Percentiles rank a stretch among this genome's conserved stretches.
Evolutionary conservation across 2,888 invertebrate species (phyloP).

Genomic region (Platycnemis pennipes): DNA sequence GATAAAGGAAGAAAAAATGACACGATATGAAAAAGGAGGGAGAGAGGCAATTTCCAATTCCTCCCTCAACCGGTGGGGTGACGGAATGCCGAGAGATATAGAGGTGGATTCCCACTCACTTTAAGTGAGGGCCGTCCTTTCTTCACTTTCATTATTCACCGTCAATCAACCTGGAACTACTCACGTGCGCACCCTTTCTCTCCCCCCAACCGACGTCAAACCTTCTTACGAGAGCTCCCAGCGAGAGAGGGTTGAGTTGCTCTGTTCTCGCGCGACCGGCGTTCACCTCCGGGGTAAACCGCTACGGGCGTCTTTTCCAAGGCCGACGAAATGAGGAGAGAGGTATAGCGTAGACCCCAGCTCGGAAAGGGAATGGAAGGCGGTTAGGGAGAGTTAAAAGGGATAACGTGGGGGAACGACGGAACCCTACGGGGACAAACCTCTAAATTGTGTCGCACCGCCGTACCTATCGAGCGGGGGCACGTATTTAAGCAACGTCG

Average conservation of each 20-base stretch:
- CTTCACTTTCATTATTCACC: conserved; percentile 50
- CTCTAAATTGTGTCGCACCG: not conserved
- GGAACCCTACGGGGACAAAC: not conserved
- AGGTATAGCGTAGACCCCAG: too few species aligned
- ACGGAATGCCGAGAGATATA: not conserved
- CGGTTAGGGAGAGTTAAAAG: not conserved
- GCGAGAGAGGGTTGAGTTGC: not conserved
- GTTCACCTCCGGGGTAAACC: not conserved
- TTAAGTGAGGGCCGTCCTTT: not conserved
- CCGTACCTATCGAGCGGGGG: not conserved
- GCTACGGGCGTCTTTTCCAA: not conserved
- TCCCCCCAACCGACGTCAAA: not conserved
- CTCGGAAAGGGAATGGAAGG: not conserved
- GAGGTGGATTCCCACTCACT: not conserved
- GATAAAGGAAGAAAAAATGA: not conserved
- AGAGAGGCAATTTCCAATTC: not conserved
- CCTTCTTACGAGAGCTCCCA: not conserved
- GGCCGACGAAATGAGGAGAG: not conserved
- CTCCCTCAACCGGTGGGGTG: not conserved
- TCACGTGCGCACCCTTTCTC: not conserved
- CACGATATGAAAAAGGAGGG: not conserved
- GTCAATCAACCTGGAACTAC: not conserved
- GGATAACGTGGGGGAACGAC: not conserved
- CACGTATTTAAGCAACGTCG: not conserved
- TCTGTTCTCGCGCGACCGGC: not conserved